Base-by-base conservation (phyloP, 1,140 invertebrate species). In the Dreissena polymorpha region DNA sequence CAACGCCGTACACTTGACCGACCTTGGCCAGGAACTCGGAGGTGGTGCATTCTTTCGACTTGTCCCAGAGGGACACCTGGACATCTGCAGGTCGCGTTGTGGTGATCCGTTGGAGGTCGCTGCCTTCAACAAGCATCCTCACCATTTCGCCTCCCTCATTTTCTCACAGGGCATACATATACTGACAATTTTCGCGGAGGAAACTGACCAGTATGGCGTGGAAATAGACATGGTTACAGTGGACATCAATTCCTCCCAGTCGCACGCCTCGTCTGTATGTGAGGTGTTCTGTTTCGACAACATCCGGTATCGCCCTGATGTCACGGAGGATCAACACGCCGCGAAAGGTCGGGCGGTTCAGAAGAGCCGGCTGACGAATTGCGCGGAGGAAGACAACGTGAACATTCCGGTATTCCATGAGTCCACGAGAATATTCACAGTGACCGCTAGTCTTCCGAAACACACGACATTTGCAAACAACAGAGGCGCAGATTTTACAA, bases 401-500 rank as follows among this genome's bases (percentile, higher is more conserved):
- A 77, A 83, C 53, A 70, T 83, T 21, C 81, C 81, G 10, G 53
- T 83, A 7, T 83, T 76, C 60, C 67, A 77, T 51, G 81, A 77
- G 14, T 21, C 7, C 1, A 29, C 64, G 14, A 14, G 13, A 27
- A 75, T 63, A 49, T 83, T 63, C 64, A 49, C 63, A 50, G 23
- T 83, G 0, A 64, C 73, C 10, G 81, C 81, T 12, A 76, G 65
- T 71, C 53, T 83, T 29, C 81, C 81, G 13, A 76, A 83, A 70
- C 76, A 83, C 71, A 68, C 21, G 0, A 75, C 81, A 23, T 83
- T 76, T 76, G 1, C 50, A n/a, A 83, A 83, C 68, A 76, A 74
- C 21, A 57, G 86, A 21, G 83, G 85, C 8, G 29, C 86, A 18
- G 86, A 88, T 65, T 88, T 69, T 72, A 65, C 69, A 14, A 76